Conservation (phyloP, 2,888 invertebrate species). For the Catocala fraxini region DNA sequence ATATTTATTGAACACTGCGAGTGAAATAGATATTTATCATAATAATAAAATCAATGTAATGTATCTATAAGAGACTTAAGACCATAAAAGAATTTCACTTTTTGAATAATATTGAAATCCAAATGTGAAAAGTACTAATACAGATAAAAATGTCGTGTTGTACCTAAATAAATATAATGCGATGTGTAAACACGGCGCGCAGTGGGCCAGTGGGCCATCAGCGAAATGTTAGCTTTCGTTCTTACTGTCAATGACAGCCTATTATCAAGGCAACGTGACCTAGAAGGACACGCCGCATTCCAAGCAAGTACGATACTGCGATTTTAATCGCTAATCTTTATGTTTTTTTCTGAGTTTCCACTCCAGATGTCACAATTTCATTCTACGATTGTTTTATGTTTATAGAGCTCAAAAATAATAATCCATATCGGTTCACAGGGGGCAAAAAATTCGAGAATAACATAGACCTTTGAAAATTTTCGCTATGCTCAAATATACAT, state of each 20-base stretch:
- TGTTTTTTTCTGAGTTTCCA: slow-evolving; percentile 3
- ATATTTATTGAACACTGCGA: too few relatives aligned
- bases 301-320: slow-evolving; percentile 41
- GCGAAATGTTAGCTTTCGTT: slow-evolving; percentile 78
- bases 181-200: slow-evolving; percentile 56
- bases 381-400: too few relatives aligned
- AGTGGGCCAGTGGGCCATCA: slow-evolving; percentile 72
- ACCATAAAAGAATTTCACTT: neutral
- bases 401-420: too few relatives aligned
- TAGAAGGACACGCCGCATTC: slow-evolving; percentile 78
- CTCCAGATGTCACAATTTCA: too few relatives aligned
- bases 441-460: too few relatives aligned
- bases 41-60: too few relatives aligned
- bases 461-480: too few relatives aligned
- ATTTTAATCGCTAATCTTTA: slow-evolving; percentile 17
- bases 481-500: too few relatives aligned
- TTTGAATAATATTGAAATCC: neutral
- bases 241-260: slow-evolving; percentile 65
- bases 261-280: slow-evolving; percentile 69
- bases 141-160: slow-evolving; percentile 34
- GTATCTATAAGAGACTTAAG: too few relatives aligned
- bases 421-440: too few relatives aligned
- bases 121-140: neutral
- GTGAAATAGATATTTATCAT: too few relatives aligned
- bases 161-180: slow-evolving; percentile 66